These are phyloP conservation scores for Amblyraja radiata DNA, from an alignment of 2,797 vertebrate species.

Conservation along the genomic window DNA sequence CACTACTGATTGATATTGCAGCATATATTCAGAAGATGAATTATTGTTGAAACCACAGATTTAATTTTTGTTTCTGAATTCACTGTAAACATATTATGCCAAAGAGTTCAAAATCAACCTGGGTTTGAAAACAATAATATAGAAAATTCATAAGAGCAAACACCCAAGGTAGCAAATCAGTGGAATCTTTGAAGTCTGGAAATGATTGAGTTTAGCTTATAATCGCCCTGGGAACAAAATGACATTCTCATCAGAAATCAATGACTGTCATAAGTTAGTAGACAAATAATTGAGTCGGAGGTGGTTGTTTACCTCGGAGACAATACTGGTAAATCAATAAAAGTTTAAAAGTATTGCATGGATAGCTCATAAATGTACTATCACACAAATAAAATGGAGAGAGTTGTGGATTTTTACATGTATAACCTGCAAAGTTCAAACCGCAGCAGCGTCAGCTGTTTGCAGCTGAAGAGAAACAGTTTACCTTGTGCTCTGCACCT, in stretches of 20 bases:
- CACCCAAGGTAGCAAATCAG: background rate
- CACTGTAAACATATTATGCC: background rate
- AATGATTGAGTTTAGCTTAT: background rate
- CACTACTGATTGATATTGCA: background rate
- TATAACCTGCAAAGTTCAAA: background rate
- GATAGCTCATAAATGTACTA: background rate
- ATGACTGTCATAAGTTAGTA: constrained; percentile 28
- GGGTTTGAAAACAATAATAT: constrained; percentile 15
- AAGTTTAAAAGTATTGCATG: background rate
- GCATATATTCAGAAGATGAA: background rate
- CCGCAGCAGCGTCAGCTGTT: background rate
- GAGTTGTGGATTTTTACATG: constrained; percentile 1
- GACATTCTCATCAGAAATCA: background rate
- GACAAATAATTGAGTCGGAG: background rate
- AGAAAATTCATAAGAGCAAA: constrained; percentile 17
- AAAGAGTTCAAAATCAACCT: background rate
- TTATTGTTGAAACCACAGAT: background rate
- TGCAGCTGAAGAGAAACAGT: background rate
- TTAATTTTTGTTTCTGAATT: constrained; percentile 1
- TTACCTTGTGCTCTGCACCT: background rate
- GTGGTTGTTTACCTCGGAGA: background rate
- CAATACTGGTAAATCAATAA: background rate
- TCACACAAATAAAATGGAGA: background rate
- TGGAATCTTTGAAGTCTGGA: background rate
- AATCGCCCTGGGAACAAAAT: background rate